Evolutionary conservation across 2,888 invertebrate species (phyloP).

Genomic region (Ypsolopha scabrella): DNA sequence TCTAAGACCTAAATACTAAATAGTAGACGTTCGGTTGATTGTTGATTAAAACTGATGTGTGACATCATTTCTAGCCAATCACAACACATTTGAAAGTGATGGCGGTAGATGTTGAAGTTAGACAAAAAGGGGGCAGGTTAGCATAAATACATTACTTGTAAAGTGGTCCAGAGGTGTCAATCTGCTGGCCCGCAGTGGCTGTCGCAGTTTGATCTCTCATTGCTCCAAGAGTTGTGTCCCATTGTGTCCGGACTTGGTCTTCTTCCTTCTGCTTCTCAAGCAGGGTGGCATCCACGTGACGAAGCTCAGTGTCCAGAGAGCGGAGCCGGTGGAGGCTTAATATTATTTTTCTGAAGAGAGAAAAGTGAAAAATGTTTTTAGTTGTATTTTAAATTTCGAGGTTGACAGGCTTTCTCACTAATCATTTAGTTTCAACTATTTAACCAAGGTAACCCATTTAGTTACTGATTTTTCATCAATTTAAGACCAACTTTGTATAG

Average conservation of each 20-base stretch:
- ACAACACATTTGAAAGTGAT: too few relatives aligned
- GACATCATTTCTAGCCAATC: too few relatives aligned
- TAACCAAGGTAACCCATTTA: too few relatives aligned
- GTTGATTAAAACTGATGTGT: too few relatives aligned
- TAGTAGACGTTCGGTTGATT: too few relatives aligned
- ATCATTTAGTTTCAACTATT: not conserved
- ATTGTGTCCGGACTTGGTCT: slow-evolving; percentile 18
- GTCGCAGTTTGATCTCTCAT: slow-evolving; percentile 20
- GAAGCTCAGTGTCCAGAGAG: slow-evolving; percentile 23
- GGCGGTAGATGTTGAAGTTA: too few relatives aligned
- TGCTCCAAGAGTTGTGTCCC: slow-evolving; percentile 27
- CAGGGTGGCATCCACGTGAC: slow-evolving; percentile 19
- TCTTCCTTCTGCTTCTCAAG: slow-evolving; percentile 25
- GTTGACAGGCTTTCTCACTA: not conserved
- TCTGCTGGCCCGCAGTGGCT: slow-evolving; percentile 12
- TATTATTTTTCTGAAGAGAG: slow-evolving; percentile 30
- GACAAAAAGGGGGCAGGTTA: too few relatives aligned
- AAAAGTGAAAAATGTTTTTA: slow-evolving; percentile 5
- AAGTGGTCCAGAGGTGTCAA: slow-evolving; percentile 19
- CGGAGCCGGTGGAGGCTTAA: slow-evolving; percentile 22
- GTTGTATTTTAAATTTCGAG: not conserved
- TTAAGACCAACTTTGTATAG: too few relatives aligned
- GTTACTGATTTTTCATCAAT: too few relatives aligned
- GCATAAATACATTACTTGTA: slow-evolving; percentile 25
- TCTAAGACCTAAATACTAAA: too few relatives aligned